Evolutionary conservation across 92 coral and sea anemone species (phyloP).

Genomic region (Pocillopora grandis): DNA sequence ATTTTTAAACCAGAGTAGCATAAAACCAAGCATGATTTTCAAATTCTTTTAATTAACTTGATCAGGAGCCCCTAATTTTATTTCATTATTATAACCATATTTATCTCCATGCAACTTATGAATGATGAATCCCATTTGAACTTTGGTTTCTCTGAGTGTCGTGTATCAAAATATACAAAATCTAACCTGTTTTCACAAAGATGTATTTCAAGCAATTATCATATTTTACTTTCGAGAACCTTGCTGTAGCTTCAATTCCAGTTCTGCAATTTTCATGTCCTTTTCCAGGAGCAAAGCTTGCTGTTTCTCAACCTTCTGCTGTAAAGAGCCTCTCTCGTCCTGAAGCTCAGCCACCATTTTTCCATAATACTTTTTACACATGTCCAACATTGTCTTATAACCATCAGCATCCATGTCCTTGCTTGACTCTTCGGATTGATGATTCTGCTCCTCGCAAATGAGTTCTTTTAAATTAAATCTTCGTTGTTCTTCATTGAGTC

Average conservation of each 20-base stretch:
- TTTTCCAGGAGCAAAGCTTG: conserved; percentile 75
- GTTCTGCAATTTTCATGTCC: conserved; percentile 81
- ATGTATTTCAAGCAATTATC: too few relatives aligned
- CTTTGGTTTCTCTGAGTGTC: too few relatives aligned
- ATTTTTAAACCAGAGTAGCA: too few relatives aligned
- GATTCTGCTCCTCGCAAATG: conserved; percentile 37
- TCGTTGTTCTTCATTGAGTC: conserved; percentile 86
- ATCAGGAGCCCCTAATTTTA: too few relatives aligned
- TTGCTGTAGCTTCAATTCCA: conserved; percentile 61
- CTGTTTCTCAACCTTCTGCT: conserved; percentile 73
- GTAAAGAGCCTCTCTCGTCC: conserved; percentile 63
- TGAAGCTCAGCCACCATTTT: conserved; percentile 81
- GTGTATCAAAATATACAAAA: too few relatives aligned
- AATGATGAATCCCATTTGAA: too few relatives aligned
- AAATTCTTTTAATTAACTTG: too few relatives aligned
- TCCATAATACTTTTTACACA: conserved; percentile 84
- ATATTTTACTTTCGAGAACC: conserved; percentile 17
- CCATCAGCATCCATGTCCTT: conserved; percentile 40
- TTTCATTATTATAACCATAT: too few relatives aligned
- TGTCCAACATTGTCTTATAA: conserved; percentile 69
- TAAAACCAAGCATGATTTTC: too few relatives aligned
- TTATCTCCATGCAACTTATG: too few relatives aligned
- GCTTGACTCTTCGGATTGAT: not conserved
- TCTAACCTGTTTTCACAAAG: too few relatives aligned
- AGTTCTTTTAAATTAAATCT: conserved; percentile 73